Conservation (phyloP, 2,888 invertebrate genomes). For the Crepidodera aurea region DNA sequence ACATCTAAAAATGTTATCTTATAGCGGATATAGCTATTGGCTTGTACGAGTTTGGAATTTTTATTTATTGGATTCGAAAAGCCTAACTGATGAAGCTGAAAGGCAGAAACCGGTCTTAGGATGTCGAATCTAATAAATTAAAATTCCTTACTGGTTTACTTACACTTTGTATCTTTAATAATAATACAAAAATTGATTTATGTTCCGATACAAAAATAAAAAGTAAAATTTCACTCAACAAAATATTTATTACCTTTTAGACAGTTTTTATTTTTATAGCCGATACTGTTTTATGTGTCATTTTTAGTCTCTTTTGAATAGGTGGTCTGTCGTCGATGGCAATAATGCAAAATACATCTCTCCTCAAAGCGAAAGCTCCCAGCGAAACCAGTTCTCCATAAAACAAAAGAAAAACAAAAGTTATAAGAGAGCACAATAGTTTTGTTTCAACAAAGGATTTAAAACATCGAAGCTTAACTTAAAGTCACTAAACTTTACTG, state of each 20-base stretch:
- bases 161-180: too few species aligned
- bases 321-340: constrained; percentile 19
- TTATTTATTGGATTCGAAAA: too few species aligned
- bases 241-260: neutral
- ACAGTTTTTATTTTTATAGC: neutral
- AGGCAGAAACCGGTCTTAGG: too few species aligned
- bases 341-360: constrained; percentile 21
- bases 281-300: neutral
- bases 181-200: too few species aligned
- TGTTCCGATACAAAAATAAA: too few species aligned
- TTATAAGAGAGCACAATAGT: constrained; percentile 35
- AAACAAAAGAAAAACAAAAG: constrained; percentile 35
- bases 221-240: neutral
- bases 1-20: too few species aligned
- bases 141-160: too few species aligned
- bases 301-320: constrained; percentile 21
- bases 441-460: constrained; percentile 41
- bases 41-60: too few species aligned
- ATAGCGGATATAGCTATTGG: too few species aligned
- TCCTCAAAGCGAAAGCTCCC: constrained; percentile 26
- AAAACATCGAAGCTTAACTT: constrained; percentile 39
- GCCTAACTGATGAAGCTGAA: too few species aligned
- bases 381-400: constrained; percentile 32
- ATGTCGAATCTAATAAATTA: too few species aligned
- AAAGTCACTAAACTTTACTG: constrained; percentile 48